Evolutionary conservation across 2,113 vertebrate genomes (phyloP).

Genomic region (Rhinichthys klamathensis): DNA sequence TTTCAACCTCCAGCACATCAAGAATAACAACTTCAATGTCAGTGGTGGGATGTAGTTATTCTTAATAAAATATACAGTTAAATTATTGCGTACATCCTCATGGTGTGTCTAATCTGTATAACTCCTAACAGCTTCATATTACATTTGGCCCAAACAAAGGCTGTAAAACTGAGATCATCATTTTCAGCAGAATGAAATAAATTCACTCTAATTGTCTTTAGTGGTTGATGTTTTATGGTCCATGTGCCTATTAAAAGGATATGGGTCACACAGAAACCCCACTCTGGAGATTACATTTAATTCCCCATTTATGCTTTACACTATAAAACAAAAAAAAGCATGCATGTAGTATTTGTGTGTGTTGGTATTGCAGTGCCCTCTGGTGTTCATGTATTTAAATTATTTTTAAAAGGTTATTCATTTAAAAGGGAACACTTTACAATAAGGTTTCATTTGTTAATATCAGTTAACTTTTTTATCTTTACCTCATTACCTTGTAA

Average conservation of each 20-base stretch:
- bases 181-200: neutral
- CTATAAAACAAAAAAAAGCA: too few species aligned
- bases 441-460: too few species aligned
- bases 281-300: neutral
- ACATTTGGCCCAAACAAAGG: neutral
- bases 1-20: too few species aligned
- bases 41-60: neutral
- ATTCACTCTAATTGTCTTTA: neutral
- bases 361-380: slow-evolving; percentile 46
- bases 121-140: neutral
- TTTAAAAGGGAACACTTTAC: neutral
- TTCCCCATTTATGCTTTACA: slow-evolving; percentile 23
- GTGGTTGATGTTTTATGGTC: slow-evolving; percentile 11
- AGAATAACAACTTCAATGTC: too few species aligned
- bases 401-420: too few species aligned
- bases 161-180: neutral
- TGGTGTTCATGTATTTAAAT: slow-evolving; percentile 46
- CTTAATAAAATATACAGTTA: neutral
- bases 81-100: neutral
- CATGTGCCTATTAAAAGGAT: neutral
- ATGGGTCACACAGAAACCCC: neutral
- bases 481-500: neutral
- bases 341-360: neutral
- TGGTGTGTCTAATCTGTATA: neutral
- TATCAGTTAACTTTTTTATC: too few species aligned